Percentiles rank a stretch among this genome's conserved stretches.
These are phyloP conservation scores for Leucoraja erinaceus DNA, from an alignment of 2,113 vertebrate species.

Conservation along the genomic window DNA sequence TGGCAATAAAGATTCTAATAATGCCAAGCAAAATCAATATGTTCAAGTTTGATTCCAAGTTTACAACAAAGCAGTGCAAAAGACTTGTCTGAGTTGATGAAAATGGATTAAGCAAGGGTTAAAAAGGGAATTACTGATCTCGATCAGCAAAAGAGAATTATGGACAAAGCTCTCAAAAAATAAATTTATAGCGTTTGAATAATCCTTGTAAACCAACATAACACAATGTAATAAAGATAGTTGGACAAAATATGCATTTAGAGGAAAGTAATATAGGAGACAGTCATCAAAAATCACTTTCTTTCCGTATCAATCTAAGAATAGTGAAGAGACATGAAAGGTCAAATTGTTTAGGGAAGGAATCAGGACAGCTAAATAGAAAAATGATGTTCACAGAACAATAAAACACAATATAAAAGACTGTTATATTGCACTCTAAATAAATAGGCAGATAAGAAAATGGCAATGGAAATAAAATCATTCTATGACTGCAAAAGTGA, in stretches of 20 bases:
- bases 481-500: not conserved
- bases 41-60: not conserved
- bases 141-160: not conserved
- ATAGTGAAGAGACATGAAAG: not conserved
- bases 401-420: not conserved
- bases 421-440: not conserved
- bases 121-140: not conserved
- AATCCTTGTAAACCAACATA: not conserved
- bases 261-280: not conserved
- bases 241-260: not conserved
- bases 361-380: conserved; percentile 10
- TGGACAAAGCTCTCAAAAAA: not conserved
- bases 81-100: not conserved
- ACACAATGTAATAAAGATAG: not conserved
- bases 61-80: not conserved
- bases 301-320: not conserved
- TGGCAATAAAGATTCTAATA: not conserved
- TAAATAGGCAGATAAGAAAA: not conserved
- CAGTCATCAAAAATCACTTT: not conserved
- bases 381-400: not conserved
- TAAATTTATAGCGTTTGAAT: not conserved
- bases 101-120: not conserved
- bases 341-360: not conserved
- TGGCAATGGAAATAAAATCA: too few species aligned
- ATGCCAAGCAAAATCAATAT: not conserved